Base-by-base conservation (phyloP, 2,113 vertebrate genomes). In the Mastomys coucha region DNA sequence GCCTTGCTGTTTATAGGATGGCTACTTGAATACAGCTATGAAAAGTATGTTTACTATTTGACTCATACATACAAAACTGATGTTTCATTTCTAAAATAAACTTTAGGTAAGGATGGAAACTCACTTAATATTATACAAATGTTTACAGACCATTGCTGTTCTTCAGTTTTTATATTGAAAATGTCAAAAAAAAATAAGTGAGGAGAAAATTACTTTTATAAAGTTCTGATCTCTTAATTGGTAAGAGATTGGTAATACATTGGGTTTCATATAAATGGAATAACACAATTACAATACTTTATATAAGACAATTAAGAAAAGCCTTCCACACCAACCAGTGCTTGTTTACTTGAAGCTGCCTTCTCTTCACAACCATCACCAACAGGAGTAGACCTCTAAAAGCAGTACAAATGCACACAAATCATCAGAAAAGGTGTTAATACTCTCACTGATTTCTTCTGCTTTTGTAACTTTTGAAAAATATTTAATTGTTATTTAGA, bases 161-260 rank as follows among this genome's bases (percentile, higher is more conserved):
- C 94, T 73, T 22, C 73, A 6, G 24, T 76, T 24, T 81, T 84
- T 22, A 89, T 58, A 82, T 28, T 70, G 5, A 67, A 33, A 49
- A 42, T 39, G 13, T 36, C 2, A 51, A 75, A 91, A 75, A 91
- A 95, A 31, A 93, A 84, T 28, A 56, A 2, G n/a, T n/a, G 22
- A 77, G 13, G 91, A 31, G 10, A 96, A 85, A 73, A n/a, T 91
- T 76, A 86, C 8, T 14, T 80, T 49, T 63, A 94, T 93, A 91
- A 76, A 82, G 33, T 63, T 33, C 31, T 80, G 36, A 33, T 49
- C 82, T 93, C n/a, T 88, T 91, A 67, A 33, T 93, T 39, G 94
- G 42, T 89, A 45, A 96, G n/a, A n/a, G n/a, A n/a, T n/a, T n/a
- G n/a, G n/a, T n/a, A n/a, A 9, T 24, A 63, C 22, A 63, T 8